These are phyloP conservation scores for Aspidiotus destructor DNA, from an alignment of 2,888 invertebrate species.

Conservation along the genomic window DNA sequence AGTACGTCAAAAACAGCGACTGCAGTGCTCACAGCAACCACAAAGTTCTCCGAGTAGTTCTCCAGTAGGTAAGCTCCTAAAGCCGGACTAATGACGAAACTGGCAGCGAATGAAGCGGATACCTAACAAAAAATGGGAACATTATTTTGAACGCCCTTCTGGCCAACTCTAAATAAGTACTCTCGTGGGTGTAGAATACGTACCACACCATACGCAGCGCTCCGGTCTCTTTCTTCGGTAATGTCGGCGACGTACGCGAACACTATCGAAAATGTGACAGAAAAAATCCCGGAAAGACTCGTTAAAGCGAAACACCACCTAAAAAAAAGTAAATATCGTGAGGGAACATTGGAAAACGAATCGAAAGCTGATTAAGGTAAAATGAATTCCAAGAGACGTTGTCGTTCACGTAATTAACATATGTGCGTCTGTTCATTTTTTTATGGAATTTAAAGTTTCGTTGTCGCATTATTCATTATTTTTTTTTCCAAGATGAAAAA, in stretches of 20 bases:
- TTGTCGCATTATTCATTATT: too few species aligned
- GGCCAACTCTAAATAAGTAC: neutral
- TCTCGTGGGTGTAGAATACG: slow-evolving; percentile 36
- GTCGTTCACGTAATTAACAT: too few species aligned
- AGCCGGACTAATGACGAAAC: slow-evolving; percentile 96
- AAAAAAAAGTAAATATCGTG: slow-evolving; percentile 23
- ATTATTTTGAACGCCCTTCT: neutral
- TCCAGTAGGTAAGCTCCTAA: slow-evolving; percentile 83
- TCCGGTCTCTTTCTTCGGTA: slow-evolving; percentile 90
- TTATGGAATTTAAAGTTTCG: too few species aligned
- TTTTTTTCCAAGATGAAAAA: too few species aligned
- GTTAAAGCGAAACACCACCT: slow-evolving; percentile 99
- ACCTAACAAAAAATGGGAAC: slow-evolving; percentile 45
- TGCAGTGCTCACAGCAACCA: slow-evolving; percentile 89
- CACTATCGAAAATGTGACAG: slow-evolving; percentile 97
- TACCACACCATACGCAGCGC: slow-evolving; percentile 89
- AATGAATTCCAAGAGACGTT: too few species aligned
- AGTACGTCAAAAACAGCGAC: slow-evolving; percentile 94
- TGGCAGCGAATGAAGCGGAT: slow-evolving; percentile 98
- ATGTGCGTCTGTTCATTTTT: too few species aligned
- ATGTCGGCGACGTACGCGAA: slow-evolving; percentile 99
- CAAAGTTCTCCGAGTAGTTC: slow-evolving; percentile 70
- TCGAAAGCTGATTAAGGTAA: too few species aligned
- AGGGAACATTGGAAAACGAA: too few species aligned
- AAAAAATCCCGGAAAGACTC: slow-evolving; percentile 96